Evolutionary conservation across 2,797 vertebrate genomes (phyloP).

Genomic region (Alectoris magna): DNA sequence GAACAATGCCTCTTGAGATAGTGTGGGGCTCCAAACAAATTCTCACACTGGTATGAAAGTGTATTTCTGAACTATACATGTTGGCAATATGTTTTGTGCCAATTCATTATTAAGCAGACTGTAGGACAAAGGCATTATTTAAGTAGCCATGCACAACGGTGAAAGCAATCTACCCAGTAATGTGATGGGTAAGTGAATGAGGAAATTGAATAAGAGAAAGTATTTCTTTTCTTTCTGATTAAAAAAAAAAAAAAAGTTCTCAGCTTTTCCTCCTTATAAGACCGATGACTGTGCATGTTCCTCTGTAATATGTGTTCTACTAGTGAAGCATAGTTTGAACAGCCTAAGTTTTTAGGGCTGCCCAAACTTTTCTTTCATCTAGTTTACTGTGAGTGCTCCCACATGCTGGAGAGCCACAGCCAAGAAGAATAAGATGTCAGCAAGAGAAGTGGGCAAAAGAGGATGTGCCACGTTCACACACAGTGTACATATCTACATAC

Average conservation of each 20-base stretch:
- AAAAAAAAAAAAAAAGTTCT: background rate
- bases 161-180: constrained; percentile 59
- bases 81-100: constrained; percentile 9
- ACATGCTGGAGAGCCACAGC: constrained; percentile 1
- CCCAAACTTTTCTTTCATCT: constrained; percentile 35
- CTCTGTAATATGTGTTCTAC: constrained; percentile 10
- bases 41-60: background rate
- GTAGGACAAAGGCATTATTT: constrained; percentile 29
- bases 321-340: constrained; percentile 20
- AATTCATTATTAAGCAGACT: constrained; percentile 15
- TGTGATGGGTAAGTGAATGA: constrained; percentile 39
- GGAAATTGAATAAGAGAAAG: constrained; percentile 17
- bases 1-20: constrained; percentile 24
- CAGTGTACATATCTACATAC: background rate
- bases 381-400: constrained; percentile 34
- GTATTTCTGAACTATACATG: constrained; percentile 13
- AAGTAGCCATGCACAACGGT: constrained; percentile 34
- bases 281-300: background rate
- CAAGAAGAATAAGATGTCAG: constrained; percentile 57
- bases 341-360: constrained; percentile 29
- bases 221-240: constrained; percentile 56
- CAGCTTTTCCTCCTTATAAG: constrained; percentile 55
- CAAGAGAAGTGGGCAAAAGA: constrained; percentile 26
- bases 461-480: background rate
- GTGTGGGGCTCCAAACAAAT: constrained; percentile 26